These are phyloP conservation scores for Syngnathus floridae DNA, from an alignment of 2,113 vertebrate species.

Conservation along the genomic window DNA sequence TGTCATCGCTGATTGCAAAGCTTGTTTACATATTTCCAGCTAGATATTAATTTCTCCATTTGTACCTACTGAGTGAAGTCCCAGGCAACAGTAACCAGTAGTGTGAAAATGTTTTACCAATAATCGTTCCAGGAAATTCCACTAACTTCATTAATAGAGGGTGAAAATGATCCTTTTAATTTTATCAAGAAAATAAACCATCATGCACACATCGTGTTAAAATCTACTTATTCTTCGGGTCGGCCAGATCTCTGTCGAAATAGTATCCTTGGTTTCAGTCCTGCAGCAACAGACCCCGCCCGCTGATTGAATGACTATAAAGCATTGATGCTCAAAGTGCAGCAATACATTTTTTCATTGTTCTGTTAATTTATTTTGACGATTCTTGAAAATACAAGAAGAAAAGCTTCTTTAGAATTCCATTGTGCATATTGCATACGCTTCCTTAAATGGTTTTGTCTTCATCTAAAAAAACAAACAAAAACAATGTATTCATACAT, in stretches of 20 bases:
- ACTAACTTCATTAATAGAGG: conserved; percentile 78
- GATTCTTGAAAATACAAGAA: conserved; percentile 81
- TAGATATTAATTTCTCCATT: conserved; percentile 76
- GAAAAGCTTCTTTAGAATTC: conserved; percentile 73
- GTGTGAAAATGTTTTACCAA: conserved; percentile 65
- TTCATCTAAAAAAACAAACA: conserved; percentile 13
- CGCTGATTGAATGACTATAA: conserved; percentile 80
- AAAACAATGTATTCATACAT: conserved; percentile 72
- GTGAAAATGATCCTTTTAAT: conserved; percentile 92
- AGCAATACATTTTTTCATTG: conserved; percentile 95
- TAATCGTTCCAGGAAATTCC: conserved; percentile 81
- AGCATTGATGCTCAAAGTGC: conserved; percentile 95
- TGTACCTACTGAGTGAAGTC: conserved; percentile 19
- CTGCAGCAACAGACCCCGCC: conserved; percentile 83
- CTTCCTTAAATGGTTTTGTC: conserved; percentile 71
- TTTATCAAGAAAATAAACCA: conserved; percentile 99
- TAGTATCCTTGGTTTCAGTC: conserved; percentile 64
- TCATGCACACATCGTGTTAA: conserved; percentile 99
- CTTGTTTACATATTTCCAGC: conserved; percentile 78
- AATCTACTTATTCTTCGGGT: conserved; percentile 85
- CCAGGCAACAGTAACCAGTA: conserved; percentile 49
- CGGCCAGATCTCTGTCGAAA: conserved; percentile 63
- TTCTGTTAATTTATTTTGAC: conserved; percentile 87
- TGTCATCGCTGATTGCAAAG: conserved; percentile 83
- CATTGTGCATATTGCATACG: conserved; percentile 91